phyloP scores from a whole-genome alignment of 2,797 vertebrate species.

The Dendrocincla fuliginosa region DNA sequence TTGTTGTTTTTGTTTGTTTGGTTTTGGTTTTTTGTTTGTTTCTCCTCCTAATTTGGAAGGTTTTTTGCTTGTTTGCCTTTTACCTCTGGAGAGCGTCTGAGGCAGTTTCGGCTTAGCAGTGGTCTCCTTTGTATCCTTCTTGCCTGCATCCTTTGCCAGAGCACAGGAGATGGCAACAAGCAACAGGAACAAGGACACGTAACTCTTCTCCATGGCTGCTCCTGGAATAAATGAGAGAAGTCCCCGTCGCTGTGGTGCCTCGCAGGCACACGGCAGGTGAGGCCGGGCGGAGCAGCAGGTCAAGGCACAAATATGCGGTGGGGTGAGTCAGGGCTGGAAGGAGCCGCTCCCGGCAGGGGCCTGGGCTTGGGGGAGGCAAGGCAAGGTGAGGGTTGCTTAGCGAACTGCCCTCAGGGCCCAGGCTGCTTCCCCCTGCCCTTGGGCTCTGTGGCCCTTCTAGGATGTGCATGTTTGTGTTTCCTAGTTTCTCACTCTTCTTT shows the following conservation, averaged over 20 bases:
- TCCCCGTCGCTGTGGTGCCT: accelerated
- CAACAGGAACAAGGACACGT: conserved; percentile 79
- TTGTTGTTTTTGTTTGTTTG: neutral
- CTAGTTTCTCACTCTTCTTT: neutral
- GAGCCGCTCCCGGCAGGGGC: neutral
- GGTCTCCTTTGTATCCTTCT: conserved; percentile 71
- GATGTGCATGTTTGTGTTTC: accelerated
- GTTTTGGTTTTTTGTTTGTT: neutral
- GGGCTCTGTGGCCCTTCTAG: neutral
- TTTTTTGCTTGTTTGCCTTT: neutral
- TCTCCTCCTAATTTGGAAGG: too few species aligned
- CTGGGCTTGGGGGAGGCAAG: neutral
- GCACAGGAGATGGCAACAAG: conserved; percentile 77
- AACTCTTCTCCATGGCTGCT: conserved; percentile 83
- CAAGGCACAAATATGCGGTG: neutral
- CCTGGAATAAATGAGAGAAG: neutral
- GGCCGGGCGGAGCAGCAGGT: neutral
- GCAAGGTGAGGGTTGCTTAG: neutral
- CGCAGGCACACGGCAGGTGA: neutral
- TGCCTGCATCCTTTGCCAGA: conserved; percentile 79
- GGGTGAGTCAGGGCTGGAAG: neutral
- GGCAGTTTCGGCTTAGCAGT: conserved; percentile 76
- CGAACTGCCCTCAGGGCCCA: accelerated
- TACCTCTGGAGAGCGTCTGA: conserved; percentile 95
- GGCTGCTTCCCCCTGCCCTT: neutral